Conservation (phyloP, 1,140 invertebrate genomes). For the Lysiphlebus fabarum region DNA sequence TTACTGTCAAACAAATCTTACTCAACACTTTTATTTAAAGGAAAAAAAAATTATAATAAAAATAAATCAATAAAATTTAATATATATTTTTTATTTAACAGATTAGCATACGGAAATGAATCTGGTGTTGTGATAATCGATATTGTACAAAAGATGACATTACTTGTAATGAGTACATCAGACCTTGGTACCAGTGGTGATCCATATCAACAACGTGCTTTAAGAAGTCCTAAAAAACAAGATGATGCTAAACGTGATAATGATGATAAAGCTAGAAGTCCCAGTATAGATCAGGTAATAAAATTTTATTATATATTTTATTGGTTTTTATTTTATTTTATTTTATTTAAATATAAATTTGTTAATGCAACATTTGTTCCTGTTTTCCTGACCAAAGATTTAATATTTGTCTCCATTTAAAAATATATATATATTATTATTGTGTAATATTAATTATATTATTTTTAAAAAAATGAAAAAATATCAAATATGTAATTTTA, state of each 20-base stretch:
- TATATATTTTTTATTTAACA: no score
- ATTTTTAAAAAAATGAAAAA: conserved; percentile 1
- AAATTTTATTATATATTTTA: conserved; percentile 8
- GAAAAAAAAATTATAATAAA: no score
- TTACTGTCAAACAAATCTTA: conserved; percentile 21
- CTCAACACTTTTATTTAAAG: no score
- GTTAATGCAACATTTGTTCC: no score
- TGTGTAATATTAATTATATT: conserved; percentile 48
- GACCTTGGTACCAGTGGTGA: conserved; percentile 86
- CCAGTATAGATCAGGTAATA: conserved; percentile 85
- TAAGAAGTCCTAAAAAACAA: conserved; percentile 75
- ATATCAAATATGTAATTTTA: conserved; percentile 50
- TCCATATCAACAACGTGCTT: conserved; percentile 82
- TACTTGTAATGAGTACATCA: conserved; percentile 78
- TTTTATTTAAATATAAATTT: not conserved
- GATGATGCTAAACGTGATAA: conserved; percentile 55
- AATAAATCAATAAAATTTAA: no score
- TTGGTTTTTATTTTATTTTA: not conserved
- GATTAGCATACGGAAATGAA: conserved; percentile 95
- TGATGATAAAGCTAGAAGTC: conserved; percentile 75
- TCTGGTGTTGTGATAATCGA: conserved; percentile 91
- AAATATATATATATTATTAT: no score
- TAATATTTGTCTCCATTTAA: no score
- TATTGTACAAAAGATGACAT: conserved; percentile 84
- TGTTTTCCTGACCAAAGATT: no score